Percentiles rank a stretch among this genome's conserved stretches.
Evolutionary conservation across 2,113 vertebrate species (phyloP).

Genomic region (Lepus timidus): DNA sequence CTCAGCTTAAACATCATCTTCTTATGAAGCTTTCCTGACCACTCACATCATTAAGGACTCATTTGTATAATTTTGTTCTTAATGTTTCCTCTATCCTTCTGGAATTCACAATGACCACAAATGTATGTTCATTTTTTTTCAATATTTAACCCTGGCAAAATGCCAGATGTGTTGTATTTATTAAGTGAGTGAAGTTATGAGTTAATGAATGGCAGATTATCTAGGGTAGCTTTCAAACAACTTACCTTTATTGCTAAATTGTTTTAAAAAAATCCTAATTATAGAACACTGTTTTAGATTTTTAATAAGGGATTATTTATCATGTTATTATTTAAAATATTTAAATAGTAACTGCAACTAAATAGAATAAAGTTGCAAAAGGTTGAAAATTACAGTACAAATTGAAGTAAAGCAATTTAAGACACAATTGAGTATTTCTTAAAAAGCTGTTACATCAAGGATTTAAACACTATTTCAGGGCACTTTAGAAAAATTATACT

Average conservation of each 20-base stretch:
- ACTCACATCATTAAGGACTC: not conserved
- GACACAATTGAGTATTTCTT: not conserved
- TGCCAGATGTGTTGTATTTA: not conserved
- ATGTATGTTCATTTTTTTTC: not conserved
- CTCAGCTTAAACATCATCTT: not conserved
- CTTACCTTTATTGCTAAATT: not conserved
- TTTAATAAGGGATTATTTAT: not conserved
- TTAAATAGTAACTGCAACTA: not conserved
- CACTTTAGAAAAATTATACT: conserved; percentile 22
- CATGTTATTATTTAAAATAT: not conserved
- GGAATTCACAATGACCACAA: not conserved
- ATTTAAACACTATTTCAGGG: not conserved
- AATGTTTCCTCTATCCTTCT: not conserved
- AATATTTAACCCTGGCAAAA: not conserved
- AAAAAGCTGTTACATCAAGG: not conserved
- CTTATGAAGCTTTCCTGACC: not conserved
- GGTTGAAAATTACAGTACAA: not conserved
- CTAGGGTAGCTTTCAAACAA: not conserved
- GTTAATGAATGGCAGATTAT: conserved; percentile 31
- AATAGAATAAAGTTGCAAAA: not conserved
- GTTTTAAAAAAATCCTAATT: not conserved
- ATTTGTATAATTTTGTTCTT: not conserved
- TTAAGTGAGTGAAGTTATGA: not conserved
- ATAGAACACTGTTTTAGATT: not conserved
- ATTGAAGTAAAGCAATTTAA: conserved; percentile 18